Percentiles rank a stretch among this genome's conserved stretches.
Conservation (phyloP, 2,888 invertebrate genomes). For the Salpingus planirostris region DNA sequence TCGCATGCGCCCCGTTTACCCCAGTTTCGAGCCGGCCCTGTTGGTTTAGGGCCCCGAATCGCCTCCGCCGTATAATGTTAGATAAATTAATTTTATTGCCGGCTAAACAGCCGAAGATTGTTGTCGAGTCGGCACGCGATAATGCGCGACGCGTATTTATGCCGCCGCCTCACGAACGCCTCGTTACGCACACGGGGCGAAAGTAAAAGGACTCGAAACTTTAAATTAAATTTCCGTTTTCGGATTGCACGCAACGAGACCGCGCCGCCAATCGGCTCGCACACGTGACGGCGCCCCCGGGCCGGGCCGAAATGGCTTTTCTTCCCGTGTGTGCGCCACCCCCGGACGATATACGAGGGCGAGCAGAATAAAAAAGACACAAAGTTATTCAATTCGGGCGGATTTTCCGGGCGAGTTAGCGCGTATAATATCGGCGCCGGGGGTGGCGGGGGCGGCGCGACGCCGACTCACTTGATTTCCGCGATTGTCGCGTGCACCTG, state of each 20-base stretch:
- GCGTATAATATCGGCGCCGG: conserved; percentile 30
- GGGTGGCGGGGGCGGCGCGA: conserved; percentile 4
- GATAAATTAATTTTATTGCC: conserved; percentile 46
- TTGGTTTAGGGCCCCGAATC: conserved; percentile 37
- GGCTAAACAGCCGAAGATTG: conserved; percentile 43
- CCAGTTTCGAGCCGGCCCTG: conserved; percentile 24
- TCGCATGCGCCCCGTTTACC: conserved; percentile 29
- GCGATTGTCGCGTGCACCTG: conserved; percentile 30
- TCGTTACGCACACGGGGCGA: conserved; percentile 29
- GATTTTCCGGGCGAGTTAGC: conserved; percentile 37
- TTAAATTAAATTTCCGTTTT: conserved; percentile 43
- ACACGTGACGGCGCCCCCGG: no score
- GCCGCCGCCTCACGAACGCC: conserved; percentile 27
- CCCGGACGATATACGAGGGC: conserved; percentile 31
- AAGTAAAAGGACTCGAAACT: conserved; percentile 41
- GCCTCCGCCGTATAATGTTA: conserved; percentile 35
- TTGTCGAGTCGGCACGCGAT: conserved; percentile 41
- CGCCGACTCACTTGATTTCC: conserved; percentile 22
- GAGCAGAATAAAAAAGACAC: conserved; percentile 37
- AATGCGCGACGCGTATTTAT: conserved; percentile 41
- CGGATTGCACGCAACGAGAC: conserved; percentile 41
- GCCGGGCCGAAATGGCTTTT: conserved; percentile 41
- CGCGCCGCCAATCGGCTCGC: conserved; percentile 35
- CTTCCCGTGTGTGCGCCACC: conserved; percentile 25
- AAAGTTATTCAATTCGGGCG: conserved; percentile 40